A percentile compares a stretch with the other conserved stretches of the same genome.
phyloP scores from a whole-genome alignment of 2,797 vertebrate genomes.

The Pangasius mekongensis region DNA sequence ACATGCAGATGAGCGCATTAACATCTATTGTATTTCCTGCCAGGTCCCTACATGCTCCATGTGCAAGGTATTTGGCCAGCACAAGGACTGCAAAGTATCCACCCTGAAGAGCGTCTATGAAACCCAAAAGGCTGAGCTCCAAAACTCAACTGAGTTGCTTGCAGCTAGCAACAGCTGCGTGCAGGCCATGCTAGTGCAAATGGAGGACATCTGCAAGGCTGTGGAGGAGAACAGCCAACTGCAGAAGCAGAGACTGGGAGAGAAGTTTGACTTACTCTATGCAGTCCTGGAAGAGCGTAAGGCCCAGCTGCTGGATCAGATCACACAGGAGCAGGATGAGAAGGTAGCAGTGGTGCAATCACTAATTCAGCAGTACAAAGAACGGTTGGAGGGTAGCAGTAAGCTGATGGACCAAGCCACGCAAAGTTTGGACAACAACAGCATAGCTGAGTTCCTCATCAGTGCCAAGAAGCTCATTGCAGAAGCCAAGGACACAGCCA shows the following conservation, averaged over 20 bases:
- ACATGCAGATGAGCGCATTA: conserved; percentile 87
- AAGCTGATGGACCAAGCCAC: conserved; percentile 81
- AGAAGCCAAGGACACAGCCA: conserved; percentile 74
- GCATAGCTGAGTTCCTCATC: conserved; percentile 79
- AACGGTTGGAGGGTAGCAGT: conserved; percentile 78
- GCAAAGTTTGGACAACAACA: conserved; percentile 77
- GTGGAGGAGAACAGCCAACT: conserved; percentile 82
- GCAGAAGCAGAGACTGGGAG: conserved; percentile 77
- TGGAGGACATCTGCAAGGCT: conserved; percentile 80
- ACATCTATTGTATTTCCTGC: conserved; percentile 89
- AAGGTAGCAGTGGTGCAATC: conserved; percentile 74
- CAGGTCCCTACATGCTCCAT: conserved; percentile 89
- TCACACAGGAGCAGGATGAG: conserved; percentile 76
- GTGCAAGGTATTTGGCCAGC: conserved; percentile 91
- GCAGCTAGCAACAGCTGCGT: conserved; percentile 81
- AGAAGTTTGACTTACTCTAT: conserved; percentile 80
- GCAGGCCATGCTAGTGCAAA: conserved; percentile 79
- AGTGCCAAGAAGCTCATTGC: conserved; percentile 62
- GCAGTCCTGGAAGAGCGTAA: conserved; percentile 83
- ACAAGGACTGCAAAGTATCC: conserved; percentile 88
- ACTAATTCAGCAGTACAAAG: conserved; percentile 76
- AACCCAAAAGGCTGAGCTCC: conserved; percentile 85
- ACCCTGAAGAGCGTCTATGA: conserved; percentile 81
- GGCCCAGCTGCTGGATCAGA: conserved; percentile 75
- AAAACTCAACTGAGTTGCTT: conserved; percentile 84